A percentile compares a stretch with the other conserved stretches of the same genome.
phyloP scores from a whole-genome alignment of 1,140 invertebrate genomes.

The Cotesia vestalis region DNA sequence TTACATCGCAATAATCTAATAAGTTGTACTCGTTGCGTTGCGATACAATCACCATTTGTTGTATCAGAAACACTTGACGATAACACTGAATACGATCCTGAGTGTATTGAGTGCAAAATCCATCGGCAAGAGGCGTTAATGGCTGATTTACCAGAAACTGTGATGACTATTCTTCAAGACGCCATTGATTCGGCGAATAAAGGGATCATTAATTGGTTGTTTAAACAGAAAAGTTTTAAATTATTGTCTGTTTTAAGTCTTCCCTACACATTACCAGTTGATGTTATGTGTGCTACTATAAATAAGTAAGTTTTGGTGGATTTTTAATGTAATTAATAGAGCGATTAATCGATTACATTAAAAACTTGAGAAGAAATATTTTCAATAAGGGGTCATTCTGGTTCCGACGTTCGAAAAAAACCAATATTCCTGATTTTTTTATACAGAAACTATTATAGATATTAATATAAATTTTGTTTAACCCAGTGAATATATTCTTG shows the following conservation, averaged over 20 bases:
- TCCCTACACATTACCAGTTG: conserved; percentile 85
- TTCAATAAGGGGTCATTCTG: too few relatives aligned
- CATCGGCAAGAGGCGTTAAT: conserved; percentile 88
- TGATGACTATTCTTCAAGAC: conserved; percentile 87
- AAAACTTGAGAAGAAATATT: background rate
- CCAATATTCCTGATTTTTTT: too few relatives aligned
- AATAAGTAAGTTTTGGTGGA: conserved; percentile 76
- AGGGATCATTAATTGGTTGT: conserved; percentile 89
- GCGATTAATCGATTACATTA: too few relatives aligned
- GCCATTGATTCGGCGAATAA: conserved; percentile 91
- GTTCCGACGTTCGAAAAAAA: too few relatives aligned
- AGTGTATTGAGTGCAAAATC: conserved; percentile 83
- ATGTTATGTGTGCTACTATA: conserved; percentile 83
- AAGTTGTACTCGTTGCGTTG: conserved; percentile 83
- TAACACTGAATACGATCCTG: conserved; percentile 79
- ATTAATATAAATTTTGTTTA: too few relatives aligned
- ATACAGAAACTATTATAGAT: too few relatives aligned
- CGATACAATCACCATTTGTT: conserved; percentile 83
- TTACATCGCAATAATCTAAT: conserved; percentile 91
- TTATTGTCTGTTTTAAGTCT: conserved; percentile 81
- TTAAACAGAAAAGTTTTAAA: conserved; percentile 82
- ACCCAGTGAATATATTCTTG: too few relatives aligned
- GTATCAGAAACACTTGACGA: conserved; percentile 78
- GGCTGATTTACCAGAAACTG: conserved; percentile 86
- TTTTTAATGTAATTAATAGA: conserved; percentile 9